Evolutionary conservation across 1,140 invertebrate genomes (phyloP).

Genomic region (Cyclina sinensis): DNA sequence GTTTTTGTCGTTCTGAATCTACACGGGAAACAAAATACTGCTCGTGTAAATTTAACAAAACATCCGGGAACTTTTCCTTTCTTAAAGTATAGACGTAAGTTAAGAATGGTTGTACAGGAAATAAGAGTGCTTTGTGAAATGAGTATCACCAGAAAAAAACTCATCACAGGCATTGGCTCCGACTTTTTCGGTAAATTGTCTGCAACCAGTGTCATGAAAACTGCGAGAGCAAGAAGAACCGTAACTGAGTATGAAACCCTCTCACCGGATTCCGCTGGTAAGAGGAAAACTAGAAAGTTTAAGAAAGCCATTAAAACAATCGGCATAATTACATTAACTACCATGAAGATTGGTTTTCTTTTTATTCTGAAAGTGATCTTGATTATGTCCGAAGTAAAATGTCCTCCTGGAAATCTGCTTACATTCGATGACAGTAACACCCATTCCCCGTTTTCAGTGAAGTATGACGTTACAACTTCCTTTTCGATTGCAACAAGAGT

Average conservation of each 20-base stretch:
- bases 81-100: not conserved
- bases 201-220: slow-evolving; percentile 55
- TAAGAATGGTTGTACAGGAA: not conserved
- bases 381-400: not conserved
- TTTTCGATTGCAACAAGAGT: not conserved
- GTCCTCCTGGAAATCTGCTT: not conserved
- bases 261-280: slow-evolving; percentile 47
- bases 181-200: slow-evolving; percentile 52
- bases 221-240: slow-evolving; percentile 43
- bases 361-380: not conserved
- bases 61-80: not conserved
- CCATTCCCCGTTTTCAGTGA: slow-evolving; percentile 34
- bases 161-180: slow-evolving; percentile 35
- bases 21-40: not conserved
- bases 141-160: slow-evolving; percentile 25
- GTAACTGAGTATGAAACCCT: slow-evolving; percentile 43
- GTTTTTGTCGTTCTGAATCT: not conserved
- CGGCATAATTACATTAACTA: slow-evolving; percentile 27
- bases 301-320: slow-evolving; percentile 37
- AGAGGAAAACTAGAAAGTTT: slow-evolving; percentile 34
- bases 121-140: not conserved
- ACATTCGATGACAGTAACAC: not conserved
- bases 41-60: not conserved
- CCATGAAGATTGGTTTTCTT: not conserved
- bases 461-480: not conserved